A percentile compares a stretch with the other conserved stretches of the same genome.
phyloP scores from a whole-genome alignment of 64 coral and sea anemone genomes.

The Montipora foliosa region DNA sequence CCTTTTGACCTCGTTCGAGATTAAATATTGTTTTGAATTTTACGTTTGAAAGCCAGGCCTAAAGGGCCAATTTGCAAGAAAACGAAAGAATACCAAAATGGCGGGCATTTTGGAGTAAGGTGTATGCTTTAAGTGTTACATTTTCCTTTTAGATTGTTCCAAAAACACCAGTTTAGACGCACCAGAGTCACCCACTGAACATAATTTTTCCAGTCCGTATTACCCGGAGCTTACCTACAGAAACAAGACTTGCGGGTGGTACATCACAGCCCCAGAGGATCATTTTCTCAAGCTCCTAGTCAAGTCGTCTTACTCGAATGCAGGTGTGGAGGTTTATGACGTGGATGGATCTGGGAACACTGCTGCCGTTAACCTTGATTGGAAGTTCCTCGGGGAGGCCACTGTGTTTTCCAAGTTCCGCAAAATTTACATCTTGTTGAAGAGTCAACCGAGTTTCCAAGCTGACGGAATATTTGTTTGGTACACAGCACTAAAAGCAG shows the following conservation, averaged over 20 bases:
- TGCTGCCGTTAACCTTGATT: background rate
- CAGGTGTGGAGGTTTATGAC: conserved; percentile 14
- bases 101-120: too few relatives aligned
- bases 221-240: background rate
- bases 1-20: too few relatives aligned
- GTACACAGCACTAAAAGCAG: background rate
- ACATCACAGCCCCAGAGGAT: conserved; percentile 7
- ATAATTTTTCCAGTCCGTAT: conserved; percentile 44
- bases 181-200: background rate
- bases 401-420: conserved; percentile 22
- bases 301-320: background rate
- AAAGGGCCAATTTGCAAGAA: too few relatives aligned
- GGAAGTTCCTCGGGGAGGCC: background rate
- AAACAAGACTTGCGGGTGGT: conserved; percentile 34
- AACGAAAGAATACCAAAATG: too few relatives aligned
- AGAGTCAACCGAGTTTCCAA: background rate
- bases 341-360: conserved; percentile 2
- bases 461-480: background rate
- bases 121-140: too few relatives aligned
- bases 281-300: conserved; percentile 1
- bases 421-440: conserved; percentile 5
- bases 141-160: background rate
- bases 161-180: background rate
- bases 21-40: too few relatives aligned
- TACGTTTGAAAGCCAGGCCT: too few relatives aligned